Evolutionary conservation across 2,888 invertebrate genomes (phyloP).

Genomic region (Drosophila niveifrons): DNA sequence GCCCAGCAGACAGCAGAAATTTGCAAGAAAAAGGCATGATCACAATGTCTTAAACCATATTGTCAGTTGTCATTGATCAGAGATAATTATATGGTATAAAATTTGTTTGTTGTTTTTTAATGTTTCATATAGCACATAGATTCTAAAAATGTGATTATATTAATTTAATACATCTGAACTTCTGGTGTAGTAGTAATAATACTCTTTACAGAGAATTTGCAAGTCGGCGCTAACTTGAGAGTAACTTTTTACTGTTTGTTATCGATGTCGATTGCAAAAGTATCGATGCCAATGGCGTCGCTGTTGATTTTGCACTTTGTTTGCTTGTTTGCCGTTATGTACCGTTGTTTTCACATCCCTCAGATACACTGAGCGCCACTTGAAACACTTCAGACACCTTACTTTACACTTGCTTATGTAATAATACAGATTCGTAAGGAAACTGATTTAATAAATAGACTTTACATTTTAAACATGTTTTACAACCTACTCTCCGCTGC

Average conservation of each 20-base stretch:
- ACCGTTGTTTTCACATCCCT: conserved; percentile 18
- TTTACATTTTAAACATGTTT: too few species aligned
- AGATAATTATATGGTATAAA: too few species aligned
- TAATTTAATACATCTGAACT: too few species aligned
- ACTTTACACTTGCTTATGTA: not conserved
- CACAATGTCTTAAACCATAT: too few species aligned
- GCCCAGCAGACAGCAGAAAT: not conserved
- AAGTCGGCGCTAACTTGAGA: not conserved
- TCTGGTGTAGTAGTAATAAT: not conserved
- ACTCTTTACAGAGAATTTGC: not conserved
- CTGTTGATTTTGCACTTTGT: conserved; percentile 29
- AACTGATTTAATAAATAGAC: not conserved
- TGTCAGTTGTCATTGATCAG: too few species aligned
- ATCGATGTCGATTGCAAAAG: conserved; percentile 36
- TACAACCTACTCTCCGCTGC: too few species aligned
- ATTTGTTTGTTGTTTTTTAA: too few species aligned
- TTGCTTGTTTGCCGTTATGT: conserved; percentile 20
- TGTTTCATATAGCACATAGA: too few species aligned
- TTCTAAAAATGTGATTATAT: too few species aligned
- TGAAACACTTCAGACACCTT: not conserved
- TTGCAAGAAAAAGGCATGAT: not conserved
- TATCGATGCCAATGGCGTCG: conserved; percentile 38
- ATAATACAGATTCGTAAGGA: not conserved
- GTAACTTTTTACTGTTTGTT: not conserved
- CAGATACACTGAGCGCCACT: conserved; percentile 14